Evolutionary conservation across 1,140 invertebrate genomes (phyloP), one percentile per base, ranked within the genome.

Genomic region (Ostrea denselamellosa): DNA sequence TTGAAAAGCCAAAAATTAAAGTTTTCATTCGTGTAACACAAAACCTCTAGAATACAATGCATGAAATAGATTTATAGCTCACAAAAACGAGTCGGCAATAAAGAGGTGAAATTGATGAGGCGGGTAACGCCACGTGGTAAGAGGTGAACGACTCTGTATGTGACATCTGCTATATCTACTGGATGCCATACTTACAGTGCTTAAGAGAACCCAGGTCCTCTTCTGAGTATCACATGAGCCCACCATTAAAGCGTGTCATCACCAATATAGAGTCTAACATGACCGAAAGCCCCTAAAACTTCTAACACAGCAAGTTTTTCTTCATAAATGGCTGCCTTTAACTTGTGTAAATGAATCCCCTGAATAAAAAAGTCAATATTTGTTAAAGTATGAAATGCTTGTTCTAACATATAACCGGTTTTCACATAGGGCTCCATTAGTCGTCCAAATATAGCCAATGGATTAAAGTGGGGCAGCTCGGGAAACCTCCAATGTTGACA

Each of bases 351-450:
- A 83, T 83, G 44, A 83, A 53, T 54, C 82, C 22, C 53, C 44
- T 83, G 82, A 83, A 83, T 83, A 25, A 52, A 77, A 83, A 83
- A 83, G 82, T 83, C 82, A 83, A 83, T 83, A 83, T 83, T 83
- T 83, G 82, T 83, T 53, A 83, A 83, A 83, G 82, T 54, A 53
- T 54, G 82, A 52, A 53, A 83, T 83, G 82, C 82, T 83, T 83
- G 82, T 83, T 83, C 53, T 54, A 83, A 83, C 82, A 83, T 83
- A 77, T 77, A 54, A 54, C 82, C 53, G 53, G 82, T 83, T 83
- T 83, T 83, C n/a, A 54, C 52, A 44, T 83, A n/a, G 82, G 44
- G 9, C 82, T 83, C 82, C 82, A 83, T 83, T 83, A 83, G 82
- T 53, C 82, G 82, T 83, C 44, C 53, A 54, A 83, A 54, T 83